phyloP scores from a whole-genome alignment of 2,888 invertebrate species.

The Noctua pronuba region DNA sequence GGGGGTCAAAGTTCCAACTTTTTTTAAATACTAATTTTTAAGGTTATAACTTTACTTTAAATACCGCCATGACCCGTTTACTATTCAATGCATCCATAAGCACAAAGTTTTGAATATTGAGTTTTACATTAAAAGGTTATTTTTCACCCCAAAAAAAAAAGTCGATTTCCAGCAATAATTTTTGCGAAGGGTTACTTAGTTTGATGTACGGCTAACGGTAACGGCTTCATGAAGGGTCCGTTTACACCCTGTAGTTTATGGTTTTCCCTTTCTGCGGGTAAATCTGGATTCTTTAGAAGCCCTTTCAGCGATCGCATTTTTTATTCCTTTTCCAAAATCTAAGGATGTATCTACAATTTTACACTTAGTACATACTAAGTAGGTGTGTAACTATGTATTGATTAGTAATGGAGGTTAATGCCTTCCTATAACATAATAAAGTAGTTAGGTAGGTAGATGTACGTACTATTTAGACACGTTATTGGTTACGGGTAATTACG shows the following conservation, averaged over 20 bases:
- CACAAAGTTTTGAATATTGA: too few species aligned
- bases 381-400: not conserved
- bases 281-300: not conserved
- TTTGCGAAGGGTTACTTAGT: too few species aligned
- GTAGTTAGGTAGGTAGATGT: not conserved
- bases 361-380: not conserved
- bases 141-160: too few species aligned
- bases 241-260: not conserved
- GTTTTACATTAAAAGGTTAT: too few species aligned
- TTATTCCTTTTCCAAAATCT: not conserved
- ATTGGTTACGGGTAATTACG: slow-evolving; percentile 10
- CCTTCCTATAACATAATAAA: slow-evolving; percentile 2
- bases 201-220: too few species aligned
- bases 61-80: too few species aligned
- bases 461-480: not conserved
- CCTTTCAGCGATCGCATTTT: not conserved
- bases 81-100: too few species aligned
- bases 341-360: not conserved
- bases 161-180: too few species aligned
- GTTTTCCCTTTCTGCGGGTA: not conserved
- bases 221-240: too few species aligned
- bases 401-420: slow-evolving; percentile 17
- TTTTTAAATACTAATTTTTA: too few species aligned
- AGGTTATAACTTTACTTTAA: too few species aligned
- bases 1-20: too few species aligned